phyloP scores from a whole-genome alignment of 2,113 vertebrate genomes.

The Nerophis ophidion region DNA sequence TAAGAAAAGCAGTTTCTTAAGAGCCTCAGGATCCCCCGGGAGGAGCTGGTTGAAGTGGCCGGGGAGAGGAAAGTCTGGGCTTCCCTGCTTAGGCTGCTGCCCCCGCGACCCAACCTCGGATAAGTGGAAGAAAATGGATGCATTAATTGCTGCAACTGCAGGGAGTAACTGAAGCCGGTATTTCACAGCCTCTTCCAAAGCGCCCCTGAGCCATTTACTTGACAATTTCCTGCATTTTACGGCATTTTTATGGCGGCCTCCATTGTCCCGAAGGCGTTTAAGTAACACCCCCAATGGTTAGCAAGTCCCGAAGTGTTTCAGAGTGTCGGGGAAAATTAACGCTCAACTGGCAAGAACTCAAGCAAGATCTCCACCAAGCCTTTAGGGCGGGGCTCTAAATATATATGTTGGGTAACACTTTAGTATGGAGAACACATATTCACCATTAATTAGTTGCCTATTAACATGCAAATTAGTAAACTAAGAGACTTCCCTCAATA shows the following conservation, averaged over 20 bases:
- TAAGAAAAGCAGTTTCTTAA: too few species aligned
- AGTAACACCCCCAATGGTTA: conserved; percentile 46
- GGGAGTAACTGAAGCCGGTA: neutral
- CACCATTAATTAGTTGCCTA: too few species aligned
- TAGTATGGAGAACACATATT: too few species aligned
- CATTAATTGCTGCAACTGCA: neutral
- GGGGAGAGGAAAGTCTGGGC: too few species aligned
- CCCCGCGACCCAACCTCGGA: too few species aligned
- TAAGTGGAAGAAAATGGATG: too few species aligned
- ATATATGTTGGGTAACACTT: too few species aligned
- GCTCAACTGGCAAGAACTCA: conserved; percentile 28
- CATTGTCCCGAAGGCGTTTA: conserved; percentile 54
- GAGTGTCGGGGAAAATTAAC: conserved; percentile 51
- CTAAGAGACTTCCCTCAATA: too few species aligned
- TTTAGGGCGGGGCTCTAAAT: conserved; percentile 16
- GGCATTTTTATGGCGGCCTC: conserved; percentile 39
- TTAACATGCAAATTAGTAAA: too few species aligned
- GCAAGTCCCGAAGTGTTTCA: conserved; percentile 28
- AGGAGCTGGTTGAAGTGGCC: too few species aligned
- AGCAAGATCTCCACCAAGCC: conserved; percentile 11
- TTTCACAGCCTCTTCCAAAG: conserved; percentile 10
- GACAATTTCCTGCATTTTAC: conserved; percentile 56
- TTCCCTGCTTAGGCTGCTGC: too few species aligned
- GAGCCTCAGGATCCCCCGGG: too few species aligned
- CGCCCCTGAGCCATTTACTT: conserved; percentile 27